Evolutionary conservation across 2,797 vertebrate species (phyloP).

Genomic region (Emys orbicularis): DNA sequence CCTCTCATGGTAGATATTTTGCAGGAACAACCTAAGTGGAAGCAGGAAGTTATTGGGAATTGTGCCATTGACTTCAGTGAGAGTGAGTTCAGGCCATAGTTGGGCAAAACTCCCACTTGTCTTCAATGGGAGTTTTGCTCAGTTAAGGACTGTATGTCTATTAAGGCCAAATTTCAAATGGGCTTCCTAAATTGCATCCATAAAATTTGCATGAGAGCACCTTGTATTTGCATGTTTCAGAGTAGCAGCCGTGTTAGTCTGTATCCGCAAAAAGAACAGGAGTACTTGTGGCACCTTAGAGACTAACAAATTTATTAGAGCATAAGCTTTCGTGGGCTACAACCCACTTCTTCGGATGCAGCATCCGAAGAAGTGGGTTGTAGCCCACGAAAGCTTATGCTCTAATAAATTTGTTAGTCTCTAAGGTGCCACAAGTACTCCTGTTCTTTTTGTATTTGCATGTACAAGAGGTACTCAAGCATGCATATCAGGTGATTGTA

Average conservation of each 20-base stretch:
- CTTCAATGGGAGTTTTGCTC: conserved; percentile 50
- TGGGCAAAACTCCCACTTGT: conserved; percentile 65
- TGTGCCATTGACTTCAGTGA: conserved; percentile 69
- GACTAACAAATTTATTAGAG: too few species aligned
- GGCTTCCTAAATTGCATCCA: conserved; percentile 27
- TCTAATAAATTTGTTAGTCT: too few species aligned
- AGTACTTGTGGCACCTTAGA: too few species aligned
- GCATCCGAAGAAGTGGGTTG: too few species aligned
- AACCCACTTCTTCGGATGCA: too few species aligned
- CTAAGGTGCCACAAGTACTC: too few species aligned
- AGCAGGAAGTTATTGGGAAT: conserved; percentile 59
- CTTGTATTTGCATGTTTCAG: not conserved
- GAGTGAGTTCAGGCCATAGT: conserved; percentile 69
- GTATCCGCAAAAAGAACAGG: too few species aligned
- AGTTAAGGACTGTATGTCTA: conserved; percentile 52
- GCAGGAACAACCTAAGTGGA: not conserved
- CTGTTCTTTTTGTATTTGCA: not conserved
- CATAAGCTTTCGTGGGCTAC: too few species aligned
- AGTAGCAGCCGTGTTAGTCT: too few species aligned
- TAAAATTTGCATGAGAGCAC: not conserved
- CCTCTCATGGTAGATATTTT: not conserved
- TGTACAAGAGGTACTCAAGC: not conserved
- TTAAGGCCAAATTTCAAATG: conserved; percentile 60
- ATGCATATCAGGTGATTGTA: not conserved
- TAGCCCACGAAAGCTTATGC: too few species aligned